Evolutionary conservation across 2,113 vertebrate species (phyloP).

Genomic region (Osmerus mordax): DNA sequence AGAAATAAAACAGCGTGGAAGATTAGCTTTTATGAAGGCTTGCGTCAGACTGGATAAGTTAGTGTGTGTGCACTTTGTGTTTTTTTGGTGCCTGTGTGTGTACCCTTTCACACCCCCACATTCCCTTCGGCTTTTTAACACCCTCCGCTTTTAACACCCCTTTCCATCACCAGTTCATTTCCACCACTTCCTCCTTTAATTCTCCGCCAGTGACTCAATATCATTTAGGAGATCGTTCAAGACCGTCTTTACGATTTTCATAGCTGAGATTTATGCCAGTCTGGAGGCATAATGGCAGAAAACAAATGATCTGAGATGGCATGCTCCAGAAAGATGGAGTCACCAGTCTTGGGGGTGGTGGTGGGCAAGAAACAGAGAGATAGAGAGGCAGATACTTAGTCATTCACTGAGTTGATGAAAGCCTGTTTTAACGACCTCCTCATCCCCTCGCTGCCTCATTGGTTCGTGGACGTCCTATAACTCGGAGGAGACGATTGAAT

Average conservation of each 20-base stretch:
- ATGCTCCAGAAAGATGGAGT: constrained; percentile 30
- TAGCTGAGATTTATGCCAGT: constrained; percentile 39
- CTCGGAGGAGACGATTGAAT: constrained; percentile 35
- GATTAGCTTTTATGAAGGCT: constrained; percentile 27
- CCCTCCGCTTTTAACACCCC: constrained; percentile 29
- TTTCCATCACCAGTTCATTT: constrained; percentile 28
- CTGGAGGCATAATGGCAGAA: constrained; percentile 33
- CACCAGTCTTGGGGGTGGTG: not conserved
- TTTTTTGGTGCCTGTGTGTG: not conserved
- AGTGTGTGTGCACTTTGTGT: not conserved
- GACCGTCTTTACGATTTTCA: constrained; percentile 37
- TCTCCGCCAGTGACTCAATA: constrained; percentile 24
- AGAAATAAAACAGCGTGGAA: constrained; percentile 24
- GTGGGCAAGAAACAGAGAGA: not conserved
- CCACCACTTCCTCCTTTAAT: constrained; percentile 29
- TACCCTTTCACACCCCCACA: not conserved
- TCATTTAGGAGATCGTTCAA: constrained; percentile 35
- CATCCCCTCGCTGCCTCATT: constrained; percentile 22
- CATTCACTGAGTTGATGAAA: constrained; percentile 35
- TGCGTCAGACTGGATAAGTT: constrained; percentile 23
- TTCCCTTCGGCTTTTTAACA: constrained; percentile 2
- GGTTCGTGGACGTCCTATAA: constrained; percentile 50
- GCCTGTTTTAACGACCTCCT: constrained; percentile 36
- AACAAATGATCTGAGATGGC: constrained; percentile 43
- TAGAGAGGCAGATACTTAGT: constrained; percentile 24